Evolutionary conservation across 64 coral and sea anemone genomes (phyloP).

Genomic region (Porites australiensis): DNA sequence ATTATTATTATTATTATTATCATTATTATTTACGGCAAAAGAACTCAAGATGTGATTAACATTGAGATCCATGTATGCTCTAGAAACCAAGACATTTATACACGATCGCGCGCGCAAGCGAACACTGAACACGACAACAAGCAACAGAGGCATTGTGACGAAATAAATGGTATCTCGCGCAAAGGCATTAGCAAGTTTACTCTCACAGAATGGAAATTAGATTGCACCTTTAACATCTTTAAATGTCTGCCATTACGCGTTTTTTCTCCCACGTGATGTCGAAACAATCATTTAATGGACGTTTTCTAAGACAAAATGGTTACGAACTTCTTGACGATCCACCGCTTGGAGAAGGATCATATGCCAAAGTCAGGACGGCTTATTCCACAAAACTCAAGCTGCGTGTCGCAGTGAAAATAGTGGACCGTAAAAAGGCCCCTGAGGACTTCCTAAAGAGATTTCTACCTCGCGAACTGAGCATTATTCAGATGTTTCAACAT

Average conservation of each 20-base stretch:
- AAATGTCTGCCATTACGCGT: constrained; percentile 50
- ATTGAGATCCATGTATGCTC: no score
- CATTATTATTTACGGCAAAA: no score
- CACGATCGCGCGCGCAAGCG: no score
- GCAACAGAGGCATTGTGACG: neutral
- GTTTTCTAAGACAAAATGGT: constrained; percentile 74
- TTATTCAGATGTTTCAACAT: constrained; percentile 83
- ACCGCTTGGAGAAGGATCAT: constrained; percentile 85
- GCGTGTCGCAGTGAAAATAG: constrained; percentile 92
- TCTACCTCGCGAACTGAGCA: constrained; percentile 88
- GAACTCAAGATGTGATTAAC: no score
- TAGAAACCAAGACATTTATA: no score
- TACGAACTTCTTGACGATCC: constrained; percentile 70
- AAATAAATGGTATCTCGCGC: neutral
- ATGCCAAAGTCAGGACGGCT: constrained; percentile 90
- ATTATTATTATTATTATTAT: no score
- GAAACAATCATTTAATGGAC: constrained; percentile 63
- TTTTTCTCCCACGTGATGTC: constrained; percentile 57
- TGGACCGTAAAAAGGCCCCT: constrained; percentile 89
- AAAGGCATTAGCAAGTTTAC: neutral
- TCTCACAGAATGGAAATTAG: neutral
- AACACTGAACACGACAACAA: no score
- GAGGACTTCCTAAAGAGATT: constrained; percentile 92
- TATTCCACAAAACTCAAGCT: constrained; percentile 72
- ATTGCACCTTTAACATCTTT: neutral